Evolutionary conservation across 2,797 vertebrate species (phyloP), one percentile per base, ranked within the genome.

Genomic region (Macropodus opercularis): DNA sequence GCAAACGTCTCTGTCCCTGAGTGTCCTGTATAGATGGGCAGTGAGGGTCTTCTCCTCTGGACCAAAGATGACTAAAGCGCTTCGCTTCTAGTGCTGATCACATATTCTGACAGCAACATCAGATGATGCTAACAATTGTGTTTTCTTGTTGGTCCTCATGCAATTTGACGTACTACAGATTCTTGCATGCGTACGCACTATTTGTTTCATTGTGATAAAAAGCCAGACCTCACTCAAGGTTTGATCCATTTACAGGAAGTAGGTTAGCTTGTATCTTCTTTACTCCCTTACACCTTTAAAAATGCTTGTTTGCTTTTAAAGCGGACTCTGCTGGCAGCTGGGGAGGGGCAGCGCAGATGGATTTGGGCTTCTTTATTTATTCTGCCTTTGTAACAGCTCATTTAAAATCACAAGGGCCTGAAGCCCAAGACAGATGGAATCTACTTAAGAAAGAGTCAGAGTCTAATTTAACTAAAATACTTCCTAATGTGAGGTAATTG

Each of bases 301-400:
- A 85, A 76, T 54, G 76, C 79, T 79, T 87, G 81, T 89, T 90
- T 92, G 74, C 83, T 91, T 88, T 88, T 83, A 85, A 83, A 89
- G 87, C 85, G 72, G 83, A 71, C 69, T 80, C 77, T 48, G 58
- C 50, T 71, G 80, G 74, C 77, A 77, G 78, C 43, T 63, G 69
- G 73, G 72, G 86, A 77, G 78, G 80, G 78, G 74, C 46, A 48
- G 67, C 31, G 8, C 76, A 84, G 79, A 85, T 77, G 78, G 85
- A 80, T 79, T 82, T 38, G 57, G 72, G 56, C 59, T 87, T 76
- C 51, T 21, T 86, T 87, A 79, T 85, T 85, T 82, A 72, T 80
- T 79, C 75, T 80, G 72, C 59, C 75, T 85, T 84, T 82, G 84
- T 85, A 86, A 86, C 82, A 87, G 87, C 85, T 89, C 83, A 83